Conservation (phyloP, 1,140 invertebrate genomes). For the Heterodera schachtii region DNA sequence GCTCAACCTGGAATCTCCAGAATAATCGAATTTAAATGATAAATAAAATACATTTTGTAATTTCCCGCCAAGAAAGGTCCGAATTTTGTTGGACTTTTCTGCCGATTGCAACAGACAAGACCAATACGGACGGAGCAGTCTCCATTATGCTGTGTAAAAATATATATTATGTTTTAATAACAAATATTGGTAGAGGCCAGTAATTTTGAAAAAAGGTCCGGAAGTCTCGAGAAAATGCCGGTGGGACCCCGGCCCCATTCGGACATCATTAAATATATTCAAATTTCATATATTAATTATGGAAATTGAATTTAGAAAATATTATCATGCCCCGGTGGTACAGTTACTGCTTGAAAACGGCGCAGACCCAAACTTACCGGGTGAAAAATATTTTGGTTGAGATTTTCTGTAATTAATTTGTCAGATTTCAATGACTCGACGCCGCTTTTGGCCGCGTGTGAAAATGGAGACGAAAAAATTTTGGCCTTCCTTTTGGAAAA, state of each 20-base stretch:
- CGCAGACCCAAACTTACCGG: slow-evolving; percentile 23
- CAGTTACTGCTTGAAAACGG: slow-evolving; percentile 27
- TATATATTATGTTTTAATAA: too few relatives aligned
- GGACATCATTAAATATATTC: too few relatives aligned
- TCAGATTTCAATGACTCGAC: slow-evolving; percentile 26
- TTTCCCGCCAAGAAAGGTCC: neutral
- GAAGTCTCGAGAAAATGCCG: too few relatives aligned
- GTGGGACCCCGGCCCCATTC: too few relatives aligned
- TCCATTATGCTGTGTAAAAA: slow-evolving; percentile 26
- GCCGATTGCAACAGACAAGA: slow-evolving; percentile 16
- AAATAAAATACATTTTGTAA: neutral
- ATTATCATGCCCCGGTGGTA: slow-evolving; percentile 23
- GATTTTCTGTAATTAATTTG: neutral
- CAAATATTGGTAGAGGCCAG: too few relatives aligned
- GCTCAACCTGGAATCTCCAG: neutral
- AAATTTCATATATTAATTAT: neutral
- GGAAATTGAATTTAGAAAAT: slow-evolving; percentile 17
- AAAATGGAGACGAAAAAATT: slow-evolving; percentile 32
- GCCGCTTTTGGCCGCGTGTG: slow-evolving; percentile 20
- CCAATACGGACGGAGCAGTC: slow-evolving; percentile 30
- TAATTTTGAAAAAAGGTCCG: too few relatives aligned
- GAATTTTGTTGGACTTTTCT: slow-evolving; percentile 23
- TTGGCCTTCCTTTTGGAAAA: slow-evolving; percentile 19
- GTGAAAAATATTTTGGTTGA: neutral
- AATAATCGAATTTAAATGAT: neutral